These are phyloP conservation scores for Rhabditoides inermis DNA, from an alignment of 2,888 invertebrate species.

Conservation along the genomic window DNA sequence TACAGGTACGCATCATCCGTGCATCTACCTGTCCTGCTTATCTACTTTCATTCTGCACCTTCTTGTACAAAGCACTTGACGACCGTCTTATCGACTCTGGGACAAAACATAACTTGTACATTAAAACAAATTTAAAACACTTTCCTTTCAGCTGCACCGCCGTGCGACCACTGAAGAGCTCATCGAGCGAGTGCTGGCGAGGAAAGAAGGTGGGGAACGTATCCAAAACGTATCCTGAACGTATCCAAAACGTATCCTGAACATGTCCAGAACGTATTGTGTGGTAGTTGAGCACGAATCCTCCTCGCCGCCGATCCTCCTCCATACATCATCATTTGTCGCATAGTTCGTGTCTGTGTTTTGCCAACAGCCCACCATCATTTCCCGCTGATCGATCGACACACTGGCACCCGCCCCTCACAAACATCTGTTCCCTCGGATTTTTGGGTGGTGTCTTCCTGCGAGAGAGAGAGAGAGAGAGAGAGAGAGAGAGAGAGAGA, in stretches of 20 bases:
- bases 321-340: background rate
- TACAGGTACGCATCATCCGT: too few relatives aligned
- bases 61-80: too few relatives aligned
- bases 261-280: background rate
- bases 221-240: background rate
- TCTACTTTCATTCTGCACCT: too few relatives aligned
- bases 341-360: too few relatives aligned
- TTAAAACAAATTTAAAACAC: slow-evolving; percentile 2
- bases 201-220: slow-evolving; percentile 3
- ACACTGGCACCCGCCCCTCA: too few relatives aligned
- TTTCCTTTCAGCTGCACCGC: slow-evolving; percentile 68
- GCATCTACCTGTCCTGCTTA: too few relatives aligned
- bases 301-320: too few relatives aligned
- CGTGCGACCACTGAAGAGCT: slow-evolving; percentile 85
- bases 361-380: too few relatives aligned
- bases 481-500: background rate
- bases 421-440: too few relatives aligned
- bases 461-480: background rate
- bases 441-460: background rate
- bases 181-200: slow-evolving; percentile 69
- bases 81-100: too few relatives aligned
- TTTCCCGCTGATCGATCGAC: too few relatives aligned
- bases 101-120: background rate
- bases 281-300: too few relatives aligned
- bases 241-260: background rate